phyloP scores from a whole-genome alignment of 2,797 vertebrate species.

The Anguilla obscura region DNA sequence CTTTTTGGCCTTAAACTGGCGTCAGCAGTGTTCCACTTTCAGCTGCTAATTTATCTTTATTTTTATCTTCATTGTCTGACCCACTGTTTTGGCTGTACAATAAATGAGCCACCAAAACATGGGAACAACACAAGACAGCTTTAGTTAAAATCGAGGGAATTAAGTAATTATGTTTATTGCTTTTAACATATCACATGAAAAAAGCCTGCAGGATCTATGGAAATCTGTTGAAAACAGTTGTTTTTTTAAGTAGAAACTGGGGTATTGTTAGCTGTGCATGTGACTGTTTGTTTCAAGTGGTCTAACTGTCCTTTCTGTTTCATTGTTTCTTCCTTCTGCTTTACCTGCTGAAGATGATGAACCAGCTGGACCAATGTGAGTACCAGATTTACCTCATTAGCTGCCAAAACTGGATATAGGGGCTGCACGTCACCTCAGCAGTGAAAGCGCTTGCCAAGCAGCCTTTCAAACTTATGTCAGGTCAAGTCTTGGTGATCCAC shows the following conservation, averaged over 20 bases:
- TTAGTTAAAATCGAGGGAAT: background rate
- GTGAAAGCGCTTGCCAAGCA: background rate
- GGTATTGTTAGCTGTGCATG: background rate
- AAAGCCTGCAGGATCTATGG: background rate
- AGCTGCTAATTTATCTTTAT: conserved; percentile 27
- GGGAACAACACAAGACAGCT: conserved; percentile 70
- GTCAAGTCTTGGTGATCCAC: background rate
- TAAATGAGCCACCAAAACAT: conserved; percentile 84
- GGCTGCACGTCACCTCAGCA: background rate
- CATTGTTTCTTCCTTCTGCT: conserved; percentile 45
- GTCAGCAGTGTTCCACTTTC: conserved; percentile 85
- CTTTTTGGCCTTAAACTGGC: conserved; percentile 53
- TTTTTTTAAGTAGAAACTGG: background rate
- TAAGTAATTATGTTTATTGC: conserved; percentile 55
- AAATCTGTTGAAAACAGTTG: background rate
- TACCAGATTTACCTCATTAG: conserved; percentile 41
- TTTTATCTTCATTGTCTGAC: conserved; percentile 65
- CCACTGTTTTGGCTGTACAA: conserved; percentile 68
- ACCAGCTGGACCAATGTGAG: conserved; percentile 95
- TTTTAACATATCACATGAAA: background rate
- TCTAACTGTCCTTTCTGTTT: conserved; percentile 58
- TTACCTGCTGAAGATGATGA: conserved; percentile 83
- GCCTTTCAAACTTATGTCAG: background rate
- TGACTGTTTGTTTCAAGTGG: conserved; percentile 27
- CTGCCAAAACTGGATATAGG: background rate